phyloP scores from a whole-genome alignment of 2,797 vertebrate species.

The Malacoctenus gilli region DNA sequence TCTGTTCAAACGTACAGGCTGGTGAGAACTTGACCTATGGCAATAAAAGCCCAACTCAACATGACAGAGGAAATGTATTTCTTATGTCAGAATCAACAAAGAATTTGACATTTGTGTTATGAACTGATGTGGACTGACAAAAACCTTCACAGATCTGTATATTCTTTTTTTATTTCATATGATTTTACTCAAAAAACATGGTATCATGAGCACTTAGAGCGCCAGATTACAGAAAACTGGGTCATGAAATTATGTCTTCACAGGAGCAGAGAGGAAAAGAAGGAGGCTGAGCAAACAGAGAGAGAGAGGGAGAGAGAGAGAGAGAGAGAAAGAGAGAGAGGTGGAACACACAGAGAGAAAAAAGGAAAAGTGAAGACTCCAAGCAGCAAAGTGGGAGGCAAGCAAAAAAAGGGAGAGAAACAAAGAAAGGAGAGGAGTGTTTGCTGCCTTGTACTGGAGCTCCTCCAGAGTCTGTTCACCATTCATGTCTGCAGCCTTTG shows the following conservation, averaged over 20 bases:
- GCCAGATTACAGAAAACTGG: too few species aligned
- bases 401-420: too few species aligned
- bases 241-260: background rate
- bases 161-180: too few species aligned
- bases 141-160: too few species aligned
- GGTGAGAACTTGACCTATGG: too few species aligned
- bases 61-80: background rate
- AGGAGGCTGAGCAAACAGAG: background rate
- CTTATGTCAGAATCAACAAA: background rate
- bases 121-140: too few species aligned
- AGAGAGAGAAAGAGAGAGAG: conserved; percentile 9
- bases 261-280: background rate
- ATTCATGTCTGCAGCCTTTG: conserved; percentile 30
- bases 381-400: background rate
- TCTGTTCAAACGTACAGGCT: too few species aligned
- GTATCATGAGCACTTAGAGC: too few species aligned
- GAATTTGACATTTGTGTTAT: background rate
- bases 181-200: too few species aligned
- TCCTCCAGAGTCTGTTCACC: conserved; percentile 19
- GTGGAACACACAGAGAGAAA: background rate
- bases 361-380: too few species aligned
- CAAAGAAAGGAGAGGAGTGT: background rate
- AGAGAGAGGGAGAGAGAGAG: background rate
- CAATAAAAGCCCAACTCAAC: background rate
- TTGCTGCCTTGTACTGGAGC: conserved; percentile 18